Evolutionary conservation across 2,888 invertebrate species (phyloP).

Genomic region (Alloscopus bannaensis): DNA sequence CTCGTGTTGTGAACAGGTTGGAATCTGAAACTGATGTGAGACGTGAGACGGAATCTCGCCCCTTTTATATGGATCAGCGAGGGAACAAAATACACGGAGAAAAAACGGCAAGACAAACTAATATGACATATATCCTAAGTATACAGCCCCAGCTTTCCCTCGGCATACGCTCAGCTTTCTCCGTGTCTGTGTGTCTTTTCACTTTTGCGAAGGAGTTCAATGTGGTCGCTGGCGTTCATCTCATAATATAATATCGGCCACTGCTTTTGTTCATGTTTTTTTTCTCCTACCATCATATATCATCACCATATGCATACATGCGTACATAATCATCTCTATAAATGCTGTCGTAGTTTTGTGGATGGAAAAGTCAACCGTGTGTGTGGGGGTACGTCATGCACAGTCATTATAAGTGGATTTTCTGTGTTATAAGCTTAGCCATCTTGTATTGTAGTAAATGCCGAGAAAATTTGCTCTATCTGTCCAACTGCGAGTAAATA

Average conservation of each 20-base stretch:
- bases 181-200: background rate
- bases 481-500: no score
- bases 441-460: no score
- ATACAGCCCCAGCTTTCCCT: slow-evolving; percentile 5
- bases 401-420: no score
- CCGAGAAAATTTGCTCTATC: no score
- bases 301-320: background rate
- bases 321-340: no score
- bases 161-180: slow-evolving; percentile 15
- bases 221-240: slow-evolving; percentile 10
- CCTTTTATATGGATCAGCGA: slow-evolving; percentile 61
- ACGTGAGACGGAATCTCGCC: slow-evolving; percentile 46
- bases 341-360: no score
- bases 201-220: slow-evolving; percentile 40
- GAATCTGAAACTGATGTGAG: slow-evolving; percentile 64
- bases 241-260: background rate
- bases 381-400: background rate
- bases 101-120: no score
- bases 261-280: no score
- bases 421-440: no score
- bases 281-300: background rate
- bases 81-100: slow-evolving; percentile 18
- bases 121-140: no score
- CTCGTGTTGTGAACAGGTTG: slow-evolving; percentile 64
- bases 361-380: background rate